phyloP scores from a whole-genome alignment of 2,113 vertebrate species.

The Eleginops maclovinus region DNA sequence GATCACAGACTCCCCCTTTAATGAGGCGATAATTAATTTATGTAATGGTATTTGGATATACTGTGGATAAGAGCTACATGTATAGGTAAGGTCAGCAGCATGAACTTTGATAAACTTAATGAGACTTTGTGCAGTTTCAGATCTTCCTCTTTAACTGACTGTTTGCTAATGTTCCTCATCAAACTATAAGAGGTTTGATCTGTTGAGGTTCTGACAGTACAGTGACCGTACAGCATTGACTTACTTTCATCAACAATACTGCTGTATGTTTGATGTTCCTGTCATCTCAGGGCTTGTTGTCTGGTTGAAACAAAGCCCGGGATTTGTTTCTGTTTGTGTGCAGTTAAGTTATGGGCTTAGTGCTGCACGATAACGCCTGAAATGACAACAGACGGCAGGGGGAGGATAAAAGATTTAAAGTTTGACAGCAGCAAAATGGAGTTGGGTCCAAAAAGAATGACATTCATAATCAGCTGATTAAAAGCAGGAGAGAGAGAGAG shows the following conservation, averaged over 20 bases:
- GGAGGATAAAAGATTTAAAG: too few species aligned
- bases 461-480: too few species aligned
- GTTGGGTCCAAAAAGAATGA: too few species aligned
- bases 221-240: background rate
- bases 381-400: too few species aligned
- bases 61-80: background rate
- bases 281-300: too few species aligned
- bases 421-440: too few species aligned
- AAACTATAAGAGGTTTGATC: slow-evolving; percentile 5
- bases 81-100: background rate
- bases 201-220: slow-evolving; percentile 3
- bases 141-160: background rate
- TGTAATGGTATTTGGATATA: background rate
- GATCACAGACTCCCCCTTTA: too few species aligned
- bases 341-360: background rate
- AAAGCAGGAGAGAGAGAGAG: too few species aligned
- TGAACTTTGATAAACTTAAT: background rate
- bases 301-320: too few species aligned
- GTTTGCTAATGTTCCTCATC: slow-evolving; percentile 6
- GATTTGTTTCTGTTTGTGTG: too few species aligned
- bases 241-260: slow-evolving; percentile 2
- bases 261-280: background rate
- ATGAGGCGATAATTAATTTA: background rate
- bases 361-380: too few species aligned
- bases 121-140: background rate